Evolutionary conservation across 2,888 invertebrate genomes (phyloP).

Genomic region (Erpobdella octoculata): DNA sequence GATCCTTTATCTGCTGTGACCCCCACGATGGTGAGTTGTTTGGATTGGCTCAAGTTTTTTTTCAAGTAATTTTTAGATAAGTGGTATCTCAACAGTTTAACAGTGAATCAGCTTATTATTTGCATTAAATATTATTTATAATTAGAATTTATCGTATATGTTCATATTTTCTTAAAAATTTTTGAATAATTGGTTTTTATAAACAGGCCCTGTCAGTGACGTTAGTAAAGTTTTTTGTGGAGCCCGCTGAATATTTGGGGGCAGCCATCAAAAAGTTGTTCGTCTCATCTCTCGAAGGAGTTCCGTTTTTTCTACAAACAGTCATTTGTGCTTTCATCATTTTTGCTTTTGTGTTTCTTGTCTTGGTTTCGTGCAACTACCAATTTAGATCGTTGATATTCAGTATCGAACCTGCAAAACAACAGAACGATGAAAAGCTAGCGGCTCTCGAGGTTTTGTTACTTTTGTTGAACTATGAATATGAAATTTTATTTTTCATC

Average conservation of each 20-base stretch:
- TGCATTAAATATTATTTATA: background rate
- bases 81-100: background rate
- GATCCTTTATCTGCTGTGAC: constrained; percentile 42
- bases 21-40: constrained; percentile 40
- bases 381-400: background rate
- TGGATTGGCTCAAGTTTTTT: background rate
- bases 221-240: background rate
- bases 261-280: constrained; percentile 11
- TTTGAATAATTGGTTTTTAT: background rate
- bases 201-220: constrained; percentile 16
- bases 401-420: too few relatives aligned
- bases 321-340: constrained; percentile 9
- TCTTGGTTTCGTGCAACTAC: constrained; percentile 1
- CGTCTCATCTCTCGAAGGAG: constrained; percentile 9
- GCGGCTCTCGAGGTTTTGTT: too few relatives aligned
- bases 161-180: too few relatives aligned
- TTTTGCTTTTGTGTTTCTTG: background rate
- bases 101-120: background rate
- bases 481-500: too few relatives aligned
- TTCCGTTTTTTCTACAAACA: constrained; percentile 6
- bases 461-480: too few relatives aligned
- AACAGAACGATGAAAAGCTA: too few relatives aligned
- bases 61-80: background rate
- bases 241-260: constrained; percentile 2
- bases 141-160: too few relatives aligned